Evolutionary conservation across 2,888 invertebrate species (phyloP).

Genomic region (Hermaeophaga mercurialis): DNA sequence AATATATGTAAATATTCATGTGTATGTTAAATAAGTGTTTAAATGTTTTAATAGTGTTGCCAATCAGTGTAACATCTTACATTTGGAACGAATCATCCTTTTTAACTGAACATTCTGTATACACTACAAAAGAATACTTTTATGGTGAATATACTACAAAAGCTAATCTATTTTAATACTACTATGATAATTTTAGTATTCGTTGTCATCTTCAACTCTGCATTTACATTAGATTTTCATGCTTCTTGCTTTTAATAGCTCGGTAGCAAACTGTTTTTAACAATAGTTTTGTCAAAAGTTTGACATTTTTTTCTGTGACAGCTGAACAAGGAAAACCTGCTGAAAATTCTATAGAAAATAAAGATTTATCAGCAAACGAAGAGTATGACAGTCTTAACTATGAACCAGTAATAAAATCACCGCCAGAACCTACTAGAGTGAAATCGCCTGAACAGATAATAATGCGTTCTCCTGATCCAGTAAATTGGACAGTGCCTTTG

Average conservation of each 20-base stretch:
- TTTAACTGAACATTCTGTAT: slow-evolving; percentile 5
- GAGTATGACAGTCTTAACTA: slow-evolving; percentile 55
- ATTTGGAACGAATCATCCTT: slow-evolving; percentile 8
- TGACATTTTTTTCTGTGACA: slow-evolving; percentile 29
- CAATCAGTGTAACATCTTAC: background rate
- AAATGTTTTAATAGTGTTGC: background rate
- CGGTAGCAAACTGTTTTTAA: no score
- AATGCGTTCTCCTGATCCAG: slow-evolving; percentile 91
- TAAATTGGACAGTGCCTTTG: slow-evolving; percentile 93
- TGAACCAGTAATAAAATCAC: slow-evolving; percentile 85
- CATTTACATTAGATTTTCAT: background rate
- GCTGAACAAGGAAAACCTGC: slow-evolving; percentile 51
- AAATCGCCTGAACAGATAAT: slow-evolving; percentile 92
- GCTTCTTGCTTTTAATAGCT: background rate
- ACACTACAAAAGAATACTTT: no score
- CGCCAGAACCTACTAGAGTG: slow-evolving; percentile 90
- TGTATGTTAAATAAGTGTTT: slow-evolving; percentile 3
- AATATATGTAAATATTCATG: slow-evolving; percentile 19
- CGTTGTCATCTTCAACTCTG: no score
- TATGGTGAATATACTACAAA: no score
- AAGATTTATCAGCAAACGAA: slow-evolving; percentile 58
- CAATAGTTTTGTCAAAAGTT: background rate
- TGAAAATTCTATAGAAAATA: slow-evolving; percentile 44
- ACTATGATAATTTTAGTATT: no score
- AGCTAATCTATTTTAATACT: no score